These are phyloP conservation scores for Chaetogeoica ovagalla DNA, from an alignment of 2,888 invertebrate species.

Conservation along the genomic window DNA sequence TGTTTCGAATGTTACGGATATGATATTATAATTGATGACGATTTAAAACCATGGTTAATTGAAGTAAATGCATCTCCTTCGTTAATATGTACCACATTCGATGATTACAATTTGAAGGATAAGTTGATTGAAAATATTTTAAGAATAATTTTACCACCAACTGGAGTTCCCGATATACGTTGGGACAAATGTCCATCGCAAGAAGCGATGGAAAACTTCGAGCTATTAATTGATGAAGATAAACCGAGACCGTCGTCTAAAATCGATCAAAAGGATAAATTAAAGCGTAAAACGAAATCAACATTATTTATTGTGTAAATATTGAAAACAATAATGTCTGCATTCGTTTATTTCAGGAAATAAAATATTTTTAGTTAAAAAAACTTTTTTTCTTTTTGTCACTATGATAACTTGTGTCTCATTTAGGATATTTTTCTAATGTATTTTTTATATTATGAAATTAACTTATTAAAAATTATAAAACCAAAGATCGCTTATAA, in stretches of 20 bases:
- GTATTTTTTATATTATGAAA: not conserved
- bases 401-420: not conserved
- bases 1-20: conserved; percentile 95
- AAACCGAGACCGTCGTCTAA: conserved; percentile 46
- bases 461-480: not conserved
- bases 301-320: not conserved
- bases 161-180: conserved; percentile 83
- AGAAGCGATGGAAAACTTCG: conserved; percentile 81
- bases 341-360: not conserved
- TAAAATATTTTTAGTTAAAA: not conserved
- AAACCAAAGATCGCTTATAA: not conserved
- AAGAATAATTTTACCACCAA: conserved; percentile 74
- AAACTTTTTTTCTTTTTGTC: not conserved
- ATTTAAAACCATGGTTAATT: conserved; percentile 90
- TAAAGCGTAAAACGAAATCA: conserved; percentile 31
- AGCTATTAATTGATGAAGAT: conserved; percentile 76
- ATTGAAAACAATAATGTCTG: not conserved
- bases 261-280: conserved; percentile 41
- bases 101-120: conserved; percentile 90
- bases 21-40: conserved; percentile 93
- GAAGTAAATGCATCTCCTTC: conserved; percentile 97
- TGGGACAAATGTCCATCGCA: conserved; percentile 80
- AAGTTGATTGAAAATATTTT: conserved; percentile 91
- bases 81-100: conserved; percentile 88
- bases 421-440: not conserved